Percentiles rank a stretch among this genome's conserved stretches.
These are phyloP conservation scores for Forpus xanthops DNA, from an alignment of 2,797 vertebrate species.

Conservation along the genomic window DNA sequence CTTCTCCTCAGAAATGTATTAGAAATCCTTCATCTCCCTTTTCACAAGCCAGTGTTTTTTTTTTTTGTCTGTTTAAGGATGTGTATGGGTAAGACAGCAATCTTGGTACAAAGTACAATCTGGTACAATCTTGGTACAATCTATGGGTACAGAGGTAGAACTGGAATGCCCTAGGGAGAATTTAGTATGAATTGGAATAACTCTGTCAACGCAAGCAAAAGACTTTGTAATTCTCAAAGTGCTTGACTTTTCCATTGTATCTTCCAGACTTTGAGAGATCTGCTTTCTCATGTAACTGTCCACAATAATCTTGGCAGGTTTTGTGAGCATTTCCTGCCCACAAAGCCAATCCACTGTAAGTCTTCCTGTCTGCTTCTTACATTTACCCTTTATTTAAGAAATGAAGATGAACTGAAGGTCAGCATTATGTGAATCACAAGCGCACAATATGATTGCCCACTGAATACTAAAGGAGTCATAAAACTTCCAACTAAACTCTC, in stretches of 20 bases:
- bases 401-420: not conserved
- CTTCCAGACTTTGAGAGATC: not conserved
- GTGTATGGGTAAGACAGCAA: not conserved
- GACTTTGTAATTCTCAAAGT: not conserved
- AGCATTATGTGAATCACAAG: not conserved
- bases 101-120: too few relatives aligned
- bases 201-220: not conserved
- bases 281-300: not conserved
- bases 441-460: not conserved
- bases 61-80: not conserved
- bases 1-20: not conserved
- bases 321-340: not conserved
- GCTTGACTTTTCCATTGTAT: not conserved
- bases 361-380: not conserved
- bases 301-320: not conserved
- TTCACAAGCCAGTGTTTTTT: not conserved
- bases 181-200: not conserved
- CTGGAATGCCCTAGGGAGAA: not conserved
- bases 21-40: not conserved
- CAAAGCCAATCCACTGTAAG: not conserved
- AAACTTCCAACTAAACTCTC: not conserved
- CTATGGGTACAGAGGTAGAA: not conserved
- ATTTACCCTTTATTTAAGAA: not conserved
- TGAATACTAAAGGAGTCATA: not conserved
- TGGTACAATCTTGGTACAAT: too few relatives aligned